Conservation (phyloP, 2,113 vertebrate genomes). For the Calonectris borealis region DNA sequence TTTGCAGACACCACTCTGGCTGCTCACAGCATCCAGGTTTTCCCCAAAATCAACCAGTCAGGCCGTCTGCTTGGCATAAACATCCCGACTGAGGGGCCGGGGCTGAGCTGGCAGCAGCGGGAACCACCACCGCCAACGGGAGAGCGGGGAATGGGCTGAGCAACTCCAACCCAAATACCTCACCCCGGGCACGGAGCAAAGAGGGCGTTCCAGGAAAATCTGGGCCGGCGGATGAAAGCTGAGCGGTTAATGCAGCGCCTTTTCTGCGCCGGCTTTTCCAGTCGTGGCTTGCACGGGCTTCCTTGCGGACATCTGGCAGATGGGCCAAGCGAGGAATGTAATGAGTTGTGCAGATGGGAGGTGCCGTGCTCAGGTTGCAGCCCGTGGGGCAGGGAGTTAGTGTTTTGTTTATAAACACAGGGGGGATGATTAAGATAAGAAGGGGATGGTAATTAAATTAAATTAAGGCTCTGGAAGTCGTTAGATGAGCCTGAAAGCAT, state of each 20-base stretch:
- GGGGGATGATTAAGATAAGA: slow-evolving; percentile 65
- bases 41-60: background rate
- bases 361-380: slow-evolving; percentile 63
- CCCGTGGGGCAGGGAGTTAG: slow-evolving; percentile 51
- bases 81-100: fast-evolving
- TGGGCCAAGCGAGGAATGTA: background rate
- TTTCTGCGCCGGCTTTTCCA: background rate
- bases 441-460: slow-evolving; percentile 71
- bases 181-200: background rate
- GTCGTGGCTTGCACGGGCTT: slow-evolving; percentile 23
- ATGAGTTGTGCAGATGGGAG: slow-evolving; percentile 67
- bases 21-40: background rate
- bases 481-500: slow-evolving; percentile 49
- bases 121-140: background rate
- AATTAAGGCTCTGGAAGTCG: slow-evolving; percentile 64
- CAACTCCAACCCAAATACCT: background rate
- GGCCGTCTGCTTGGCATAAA: background rate
- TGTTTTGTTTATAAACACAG: slow-evolving; percentile 71
- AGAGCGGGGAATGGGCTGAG: background rate
- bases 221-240: background rate
- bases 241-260: background rate
- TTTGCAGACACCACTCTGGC: background rate
- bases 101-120: background rate
- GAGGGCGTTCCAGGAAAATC: background rate
- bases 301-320: slow-evolving; percentile 56